Base-by-base conservation (phyloP, 1,140 invertebrate species). In the Drosophila ficusphila region DNA sequence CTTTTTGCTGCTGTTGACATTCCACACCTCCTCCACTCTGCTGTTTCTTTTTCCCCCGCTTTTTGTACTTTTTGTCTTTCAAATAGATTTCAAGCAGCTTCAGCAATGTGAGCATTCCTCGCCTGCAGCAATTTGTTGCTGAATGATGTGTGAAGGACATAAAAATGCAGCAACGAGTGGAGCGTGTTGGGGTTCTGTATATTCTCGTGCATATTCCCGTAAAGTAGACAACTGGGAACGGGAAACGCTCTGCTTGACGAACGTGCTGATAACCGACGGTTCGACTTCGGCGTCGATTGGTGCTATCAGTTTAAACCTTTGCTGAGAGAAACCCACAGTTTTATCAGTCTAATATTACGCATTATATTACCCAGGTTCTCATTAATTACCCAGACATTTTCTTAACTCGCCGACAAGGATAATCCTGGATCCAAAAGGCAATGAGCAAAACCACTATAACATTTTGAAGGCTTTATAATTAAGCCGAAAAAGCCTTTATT, bases 121-220 rank as follows among this genome's bases (percentile, higher is more conserved):
- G 76, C 76, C 76, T 52, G 72, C 76, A 81, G 81, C 81, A 85
- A 85, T 85, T 85, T 85, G 81, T 86, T 69, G 81, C 81, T 85
- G 81, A 85, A 86, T 85, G 81, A 85, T 86, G 81, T 86, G 81
- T 86, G 81, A 85, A 85, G 81, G 72, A 72, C 82, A 81, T 85
- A 73, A 86, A 85, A 86, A 76, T 76, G 72, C 74, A 74, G 51
- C 72, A 61, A 25, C 29, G 34, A 41, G 46, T 42, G 42, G 21
- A 16, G 62, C 29, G 51, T 42, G 57, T 41, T 44, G 38, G 21
- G 25, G 38, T 44, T 42, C 23, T 19, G n/a, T 29, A 36, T 19
- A 19, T 21, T 23, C 18, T 8, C 31, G n/a, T 38, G 14, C 29
- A 18, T 47, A 14, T 33, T 19, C 23, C 14, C 18, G 42, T 48